Percentiles rank a stretch among this genome's conserved stretches.
phyloP scores from a whole-genome alignment of 2,888 invertebrate species.

The Xestia ashworthii region DNA sequence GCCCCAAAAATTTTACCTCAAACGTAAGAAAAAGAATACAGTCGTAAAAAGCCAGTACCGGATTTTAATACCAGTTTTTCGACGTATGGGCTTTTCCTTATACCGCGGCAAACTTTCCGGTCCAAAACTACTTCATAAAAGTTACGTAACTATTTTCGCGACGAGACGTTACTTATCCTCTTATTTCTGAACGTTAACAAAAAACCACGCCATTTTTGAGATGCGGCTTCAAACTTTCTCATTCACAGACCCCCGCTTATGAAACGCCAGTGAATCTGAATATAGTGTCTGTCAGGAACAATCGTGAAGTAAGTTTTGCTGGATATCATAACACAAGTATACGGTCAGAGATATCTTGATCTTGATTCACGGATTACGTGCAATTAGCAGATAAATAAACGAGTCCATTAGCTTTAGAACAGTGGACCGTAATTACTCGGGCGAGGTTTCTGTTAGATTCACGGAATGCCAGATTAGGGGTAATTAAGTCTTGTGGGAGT shows the following conservation, averaged over 20 bases:
- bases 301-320: slow-evolving; percentile 32
- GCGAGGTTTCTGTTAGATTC: slow-evolving; percentile 85
- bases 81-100: slow-evolving; percentile 31
- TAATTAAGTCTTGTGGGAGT: slow-evolving; percentile 88
- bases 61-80: slow-evolving; percentile 23
- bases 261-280: slow-evolving; percentile 25
- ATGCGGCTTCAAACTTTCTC: slow-evolving; percentile 48
- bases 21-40: slow-evolving; percentile 3
- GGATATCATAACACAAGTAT: slow-evolving; percentile 51
- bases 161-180: slow-evolving; percentile 52
- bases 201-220: slow-evolving; percentile 50
- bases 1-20: slow-evolving; percentile 21
- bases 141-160: slow-evolving; percentile 56
- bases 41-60: background rate
- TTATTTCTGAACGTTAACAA: slow-evolving; percentile 51
- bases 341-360: slow-evolving; percentile 58
- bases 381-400: slow-evolving; percentile 86
- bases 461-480: slow-evolving; percentile 87
- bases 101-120: slow-evolving; percentile 37
- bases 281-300: slow-evolving; percentile 37
- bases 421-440: slow-evolving; percentile 85
- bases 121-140: slow-evolving; percentile 60
- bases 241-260: slow-evolving; percentile 36
- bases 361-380: slow-evolving; percentile 71
- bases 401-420: slow-evolving; percentile 84